These are phyloP conservation scores for Prionailurus viverrinus DNA, from an alignment of 2,113 vertebrate genomes.

Conservation along the genomic window DNA sequence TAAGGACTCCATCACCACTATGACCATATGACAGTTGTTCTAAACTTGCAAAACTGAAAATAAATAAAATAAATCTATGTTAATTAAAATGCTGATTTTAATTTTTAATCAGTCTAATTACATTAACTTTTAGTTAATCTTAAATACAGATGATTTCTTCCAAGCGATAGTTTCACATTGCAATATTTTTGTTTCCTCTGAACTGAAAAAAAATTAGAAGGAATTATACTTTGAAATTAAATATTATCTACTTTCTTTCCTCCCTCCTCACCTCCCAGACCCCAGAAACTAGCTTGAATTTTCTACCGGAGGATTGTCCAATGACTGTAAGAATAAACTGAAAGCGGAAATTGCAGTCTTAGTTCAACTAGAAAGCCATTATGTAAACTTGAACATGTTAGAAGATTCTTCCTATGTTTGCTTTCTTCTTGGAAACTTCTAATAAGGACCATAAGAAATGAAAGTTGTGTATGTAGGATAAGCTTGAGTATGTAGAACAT, in stretches of 20 bases:
- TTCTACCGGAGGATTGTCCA: background rate
- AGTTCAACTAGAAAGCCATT: background rate
- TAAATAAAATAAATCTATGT: background rate
- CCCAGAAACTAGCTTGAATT: background rate
- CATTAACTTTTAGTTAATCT: constrained; percentile 21
- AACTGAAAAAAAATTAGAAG: background rate
- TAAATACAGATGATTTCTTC: background rate
- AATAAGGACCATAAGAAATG: background rate
- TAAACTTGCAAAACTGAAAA: constrained; percentile 20
- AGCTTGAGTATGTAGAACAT: background rate
- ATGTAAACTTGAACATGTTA: background rate
- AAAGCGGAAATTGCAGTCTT: background rate
- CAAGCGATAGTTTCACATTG: background rate
- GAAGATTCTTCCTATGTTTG: background rate
- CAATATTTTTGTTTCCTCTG: background rate
- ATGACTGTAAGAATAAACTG: background rate
- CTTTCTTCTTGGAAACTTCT: constrained; percentile 17
- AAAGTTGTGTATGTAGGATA: background rate
- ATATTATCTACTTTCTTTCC: background rate
- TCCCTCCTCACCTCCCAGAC: background rate
- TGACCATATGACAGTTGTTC: background rate
- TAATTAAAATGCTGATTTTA: background rate
- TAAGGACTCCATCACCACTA: background rate
- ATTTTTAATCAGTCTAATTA: constrained; percentile 40
- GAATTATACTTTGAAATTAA: constrained; percentile 35